Evolutionary conservation across 1,140 invertebrate species (phyloP).

Genomic region (Drosophila ironensis): DNA sequence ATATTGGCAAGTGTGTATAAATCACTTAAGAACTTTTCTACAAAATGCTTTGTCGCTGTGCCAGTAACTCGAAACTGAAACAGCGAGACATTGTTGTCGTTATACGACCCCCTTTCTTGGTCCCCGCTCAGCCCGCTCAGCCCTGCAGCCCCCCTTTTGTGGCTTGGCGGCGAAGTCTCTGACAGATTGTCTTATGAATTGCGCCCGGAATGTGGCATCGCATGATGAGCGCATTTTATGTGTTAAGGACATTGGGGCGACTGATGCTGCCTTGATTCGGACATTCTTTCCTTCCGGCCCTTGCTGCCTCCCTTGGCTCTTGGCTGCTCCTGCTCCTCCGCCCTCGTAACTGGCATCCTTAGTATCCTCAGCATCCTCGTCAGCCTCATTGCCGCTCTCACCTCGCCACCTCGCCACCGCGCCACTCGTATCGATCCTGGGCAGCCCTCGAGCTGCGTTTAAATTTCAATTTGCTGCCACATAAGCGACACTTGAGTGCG

Average conservation of each 20-base stretch:
- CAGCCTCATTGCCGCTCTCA: slow-evolving; percentile 6
- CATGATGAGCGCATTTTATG: slow-evolving; percentile 60
- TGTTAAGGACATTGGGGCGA: slow-evolving; percentile 60
- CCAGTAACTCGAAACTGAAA: slow-evolving; percentile 59
- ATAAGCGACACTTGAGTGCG: slow-evolving; percentile 71
- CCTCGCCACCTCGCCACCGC: slow-evolving; percentile 4
- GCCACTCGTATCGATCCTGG: slow-evolving; percentile 57
- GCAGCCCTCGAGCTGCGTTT: slow-evolving; percentile 70
- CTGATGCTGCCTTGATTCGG: slow-evolving; percentile 36
- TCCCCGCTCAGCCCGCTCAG: background rate
- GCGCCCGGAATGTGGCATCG: background rate
- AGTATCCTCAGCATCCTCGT: background rate
- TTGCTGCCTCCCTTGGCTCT: background rate
- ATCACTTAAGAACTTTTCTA: slow-evolving; percentile 75
- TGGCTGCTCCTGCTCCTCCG: background rate
- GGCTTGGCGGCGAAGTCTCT: background rate
- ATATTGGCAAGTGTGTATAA: slow-evolving; percentile 68
- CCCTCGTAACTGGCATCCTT: background rate
- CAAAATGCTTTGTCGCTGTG: slow-evolving; percentile 54
- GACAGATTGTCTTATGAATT: slow-evolving; percentile 70
- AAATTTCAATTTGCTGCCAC: slow-evolving; percentile 79
- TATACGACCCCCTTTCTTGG: background rate
- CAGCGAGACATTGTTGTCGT: slow-evolving; percentile 33
- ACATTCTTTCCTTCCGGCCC: slow-evolving; percentile 1
- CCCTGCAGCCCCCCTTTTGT: background rate